Conservation (phyloP, 2,797 vertebrate species). For the Xenopus petersii region DNA sequence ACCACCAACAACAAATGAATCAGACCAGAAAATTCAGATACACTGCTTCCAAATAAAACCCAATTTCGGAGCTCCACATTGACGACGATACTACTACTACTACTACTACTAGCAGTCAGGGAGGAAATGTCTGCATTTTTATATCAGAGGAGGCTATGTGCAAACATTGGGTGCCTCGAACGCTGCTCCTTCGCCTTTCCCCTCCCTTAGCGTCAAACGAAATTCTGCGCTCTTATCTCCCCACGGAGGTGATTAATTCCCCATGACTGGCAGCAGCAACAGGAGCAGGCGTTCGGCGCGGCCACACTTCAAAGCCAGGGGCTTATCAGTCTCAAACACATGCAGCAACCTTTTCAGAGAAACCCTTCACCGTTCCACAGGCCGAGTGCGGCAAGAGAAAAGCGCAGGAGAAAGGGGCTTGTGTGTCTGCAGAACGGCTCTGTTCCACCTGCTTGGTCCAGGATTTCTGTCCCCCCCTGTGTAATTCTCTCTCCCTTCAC, state of each 20-base stretch:
- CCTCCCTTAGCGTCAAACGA: conserved; percentile 61
- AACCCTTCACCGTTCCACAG: conserved; percentile 62
- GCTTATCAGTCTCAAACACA: conserved; percentile 72
- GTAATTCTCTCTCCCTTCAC: conserved; percentile 33
- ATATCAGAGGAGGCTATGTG: neutral
- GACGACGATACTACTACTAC: no score
- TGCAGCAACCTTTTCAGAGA: conserved; percentile 61
- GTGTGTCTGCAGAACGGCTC: conserved; percentile 43
- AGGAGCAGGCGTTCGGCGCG: conserved; percentile 62
- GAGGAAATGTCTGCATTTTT: no score
- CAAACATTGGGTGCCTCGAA: neutral
- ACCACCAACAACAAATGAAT: no score
- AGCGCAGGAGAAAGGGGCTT: conserved; percentile 47
- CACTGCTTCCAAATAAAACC: no score
- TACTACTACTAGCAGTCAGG: no score
- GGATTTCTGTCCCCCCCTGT: conserved; percentile 20
- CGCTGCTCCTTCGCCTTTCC: neutral
- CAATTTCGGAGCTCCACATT: no score
- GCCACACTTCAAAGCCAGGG: conserved; percentile 69
- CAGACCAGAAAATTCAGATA: no score
- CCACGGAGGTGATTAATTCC: conserved; percentile 70
- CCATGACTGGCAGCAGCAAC: conserved; percentile 65
- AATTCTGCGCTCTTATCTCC: conserved; percentile 69
- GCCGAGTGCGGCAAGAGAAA: conserved; percentile 43
- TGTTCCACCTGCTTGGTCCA: conserved; percentile 36